phyloP scores from a whole-genome alignment of 1,140 invertebrate species.

The Drosophila ohnishii region DNA sequence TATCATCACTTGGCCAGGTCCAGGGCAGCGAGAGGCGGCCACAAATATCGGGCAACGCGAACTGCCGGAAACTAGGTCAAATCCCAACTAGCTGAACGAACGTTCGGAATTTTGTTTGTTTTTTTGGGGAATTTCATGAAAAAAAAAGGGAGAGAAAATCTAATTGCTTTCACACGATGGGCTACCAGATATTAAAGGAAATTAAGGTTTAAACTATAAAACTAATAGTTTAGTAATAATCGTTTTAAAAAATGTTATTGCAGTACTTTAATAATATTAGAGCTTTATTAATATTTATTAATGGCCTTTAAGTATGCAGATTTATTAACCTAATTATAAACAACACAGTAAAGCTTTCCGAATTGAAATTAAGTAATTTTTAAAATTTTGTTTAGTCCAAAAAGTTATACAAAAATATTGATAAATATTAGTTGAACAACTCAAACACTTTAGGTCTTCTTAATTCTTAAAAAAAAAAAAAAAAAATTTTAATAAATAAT shows the following conservation, averaged over 20 bases:
- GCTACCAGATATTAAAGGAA: neutral
- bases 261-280: neutral
- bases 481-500: too few species aligned
- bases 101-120: conserved; percentile 18
- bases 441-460: too few species aligned
- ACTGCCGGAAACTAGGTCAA: conserved; percentile 61
- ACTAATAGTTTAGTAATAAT: neutral
- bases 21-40: conserved; percentile 38
- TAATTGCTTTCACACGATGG: conserved; percentile 7
- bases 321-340: too few species aligned
- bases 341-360: too few species aligned
- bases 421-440: too few species aligned
- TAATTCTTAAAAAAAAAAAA: too few species aligned
- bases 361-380: too few species aligned
- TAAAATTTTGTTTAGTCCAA: too few species aligned
- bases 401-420: too few species aligned
- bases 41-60: conserved; percentile 55
- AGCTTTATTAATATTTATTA: neutral
- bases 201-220: neutral
- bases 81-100: conserved; percentile 27
- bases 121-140: neutral
- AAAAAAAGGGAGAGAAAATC: neutral
- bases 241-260: neutral
- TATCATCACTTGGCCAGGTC: conserved; percentile 54
- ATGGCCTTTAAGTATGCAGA: neutral